Base-by-base conservation (phyloP, 2,113 vertebrate genomes). In the Tursiops truncatus region DNA sequence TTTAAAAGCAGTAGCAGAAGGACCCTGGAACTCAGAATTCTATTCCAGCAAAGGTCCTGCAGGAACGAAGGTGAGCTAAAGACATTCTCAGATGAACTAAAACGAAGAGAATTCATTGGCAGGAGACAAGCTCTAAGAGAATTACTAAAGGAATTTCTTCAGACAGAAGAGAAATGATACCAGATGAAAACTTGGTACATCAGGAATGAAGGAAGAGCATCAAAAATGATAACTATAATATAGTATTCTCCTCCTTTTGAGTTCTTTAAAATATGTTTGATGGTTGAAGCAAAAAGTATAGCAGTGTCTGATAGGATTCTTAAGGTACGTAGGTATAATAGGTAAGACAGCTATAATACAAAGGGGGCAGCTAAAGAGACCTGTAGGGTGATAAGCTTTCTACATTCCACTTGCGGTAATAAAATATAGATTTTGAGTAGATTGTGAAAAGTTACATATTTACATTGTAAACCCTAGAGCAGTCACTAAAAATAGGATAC, bases 41-140 rank as follows among this genome's bases (percentile, higher is more conserved):
- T 28, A 0, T 41, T 21, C 4, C 23, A 25, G 38, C 50, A 28
- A 18, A 23, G 20, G 2, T 3, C 8, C 26, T 9, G 28, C 2
- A 23, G 50, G 60, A 47, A 21, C 44, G 38, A 26, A 25, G 28
- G 20, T 7, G 33, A 36, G 8, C 8, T 67, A 33, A 25, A 21
- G 67, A 7, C 12, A 2, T 9, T 11, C 26, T 25, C 50, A 47
- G 53, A 33, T 5, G 65, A 33, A 3, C 58, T 28, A 7, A 33
- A 44, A 5, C 36, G 2, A 65, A 76, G 68, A 65, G 86, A 25
- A 31, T 44, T 44, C 10, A 2, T 4, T 25, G 63, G 7, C 28
- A 58, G 20, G 1, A 10, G 41, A 21, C 17, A 6, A 1, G 50
- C 87, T 67, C 38, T 20, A 7, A 41, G 63, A 36, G 44, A 58